Base-by-base conservation (phyloP, 2,888 invertebrate genomes). In the Saturnia japonica region DNA sequence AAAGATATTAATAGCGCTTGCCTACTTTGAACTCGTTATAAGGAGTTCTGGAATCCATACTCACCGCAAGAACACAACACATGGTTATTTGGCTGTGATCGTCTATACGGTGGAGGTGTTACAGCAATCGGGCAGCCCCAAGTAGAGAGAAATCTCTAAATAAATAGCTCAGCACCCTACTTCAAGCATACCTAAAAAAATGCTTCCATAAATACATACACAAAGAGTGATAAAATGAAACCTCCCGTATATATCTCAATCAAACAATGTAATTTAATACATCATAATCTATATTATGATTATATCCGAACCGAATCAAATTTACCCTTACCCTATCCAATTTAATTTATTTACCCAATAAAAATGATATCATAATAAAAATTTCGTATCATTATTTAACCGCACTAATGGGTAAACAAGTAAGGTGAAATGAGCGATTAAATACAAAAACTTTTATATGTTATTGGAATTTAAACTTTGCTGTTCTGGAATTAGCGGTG, bases 391-490 rank as follows among this genome's bases (percentile, higher is more conserved):
- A 66, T 66, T 69, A 67, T 64, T 75, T 72, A 72, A 73, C 69
- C 72, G 43, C 72, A 70, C 68, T 77, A 74, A 77, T 77, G 75
- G 73, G 68, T 73, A 74, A 77, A 79, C 76, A 77, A 75, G 73
- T 74, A 72, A 79, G 78, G 75, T 76, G 77, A 78, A 75, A 54
- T 45, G 54, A 34, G 28, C 64, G 62, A 71, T 71, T 71, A 68
- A 60, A 42, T 40, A 8, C 47, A 42, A 40, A 51, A 40, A 22
- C 28, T 34, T 62, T 14, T 19, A 51, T 19, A 19, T 1, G 9
- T 47, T 45, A 64, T 47, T 22, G n/a, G 34, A 68, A n/a, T 69
- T 69, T 67, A 40, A 43, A 25, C 57, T 66, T 69, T 69, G 57
- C 67, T 1, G 11, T 34, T 11, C 12, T 16, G 25, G 42, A 9